Conservation (phyloP, 2,797 vertebrate genomes). For the Notoglanidium macrostoma region DNA sequence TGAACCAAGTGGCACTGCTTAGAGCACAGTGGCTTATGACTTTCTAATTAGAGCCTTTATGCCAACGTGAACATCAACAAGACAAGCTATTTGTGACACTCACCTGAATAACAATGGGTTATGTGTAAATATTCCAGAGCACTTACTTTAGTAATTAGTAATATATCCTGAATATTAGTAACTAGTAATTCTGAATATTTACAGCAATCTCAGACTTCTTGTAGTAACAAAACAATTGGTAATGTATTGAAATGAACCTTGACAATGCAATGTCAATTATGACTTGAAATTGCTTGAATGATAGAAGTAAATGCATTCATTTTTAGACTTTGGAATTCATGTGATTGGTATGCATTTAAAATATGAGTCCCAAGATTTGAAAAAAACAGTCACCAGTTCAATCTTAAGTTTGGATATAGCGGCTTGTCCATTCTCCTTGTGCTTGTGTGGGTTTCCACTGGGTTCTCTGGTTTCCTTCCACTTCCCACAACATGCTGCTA, state of each 20-base stretch:
- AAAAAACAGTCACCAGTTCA: background rate
- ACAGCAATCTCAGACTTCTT: background rate
- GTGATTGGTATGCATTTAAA: background rate
- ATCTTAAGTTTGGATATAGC: background rate
- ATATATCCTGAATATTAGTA: background rate
- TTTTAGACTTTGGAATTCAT: background rate
- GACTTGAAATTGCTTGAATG: background rate
- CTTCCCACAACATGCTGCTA: background rate
- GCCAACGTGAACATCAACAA: constrained; percentile 41
- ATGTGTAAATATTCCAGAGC: constrained; percentile 38
- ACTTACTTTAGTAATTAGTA: constrained; percentile 1
- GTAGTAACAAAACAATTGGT: background rate
- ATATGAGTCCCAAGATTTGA: background rate
- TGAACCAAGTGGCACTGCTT: constrained; percentile 54
- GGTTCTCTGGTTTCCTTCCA: background rate
- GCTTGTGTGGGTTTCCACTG: background rate
- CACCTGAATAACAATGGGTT: constrained; percentile 42
- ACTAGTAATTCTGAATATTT: background rate
- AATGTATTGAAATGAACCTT: background rate
- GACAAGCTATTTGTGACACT: constrained; percentile 52
- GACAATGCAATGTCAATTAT: background rate
- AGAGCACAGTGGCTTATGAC: constrained; percentile 52
- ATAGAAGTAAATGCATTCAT: background rate
- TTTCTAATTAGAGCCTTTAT: constrained; percentile 57
- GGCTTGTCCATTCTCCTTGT: background rate